Evolutionary conservation across 2,113 vertebrate species (phyloP).

Genomic region (Microtus oregoni): DNA sequence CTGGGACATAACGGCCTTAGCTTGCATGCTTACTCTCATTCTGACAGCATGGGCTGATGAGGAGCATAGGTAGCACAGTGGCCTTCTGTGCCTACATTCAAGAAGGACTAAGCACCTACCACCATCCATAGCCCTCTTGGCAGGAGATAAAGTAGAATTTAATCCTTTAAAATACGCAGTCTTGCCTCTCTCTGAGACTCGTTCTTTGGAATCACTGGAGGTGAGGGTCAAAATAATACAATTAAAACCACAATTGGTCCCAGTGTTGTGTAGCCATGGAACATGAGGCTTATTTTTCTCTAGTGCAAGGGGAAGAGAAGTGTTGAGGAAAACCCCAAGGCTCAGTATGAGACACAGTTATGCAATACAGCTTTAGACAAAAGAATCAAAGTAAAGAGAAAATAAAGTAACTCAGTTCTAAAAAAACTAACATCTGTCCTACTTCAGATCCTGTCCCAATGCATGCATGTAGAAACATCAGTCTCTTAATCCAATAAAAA

Average conservation of each 20-base stretch:
- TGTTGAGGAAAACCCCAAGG: neutral
- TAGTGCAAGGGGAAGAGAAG: neutral
- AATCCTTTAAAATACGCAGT: neutral
- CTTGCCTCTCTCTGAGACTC: neutral
- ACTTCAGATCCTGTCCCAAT: slow-evolving; percentile 13
- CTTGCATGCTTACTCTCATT: neutral
- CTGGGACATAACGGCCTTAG: neutral
- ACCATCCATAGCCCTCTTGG: neutral
- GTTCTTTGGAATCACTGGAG: neutral
- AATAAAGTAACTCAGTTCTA: neutral
- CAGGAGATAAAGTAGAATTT: neutral
- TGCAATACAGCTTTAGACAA: neutral
- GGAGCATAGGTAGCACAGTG: accelerated
- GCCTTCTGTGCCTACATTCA: neutral
- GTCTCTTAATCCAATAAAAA: neutral
- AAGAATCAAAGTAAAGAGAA: slow-evolving; percentile 23
- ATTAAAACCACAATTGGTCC: neutral
- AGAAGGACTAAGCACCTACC: neutral
- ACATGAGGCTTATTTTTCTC: neutral
- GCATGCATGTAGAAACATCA: slow-evolving; percentile 47
- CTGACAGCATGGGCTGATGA: neutral
- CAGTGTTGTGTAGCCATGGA: neutral
- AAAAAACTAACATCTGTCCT: slow-evolving; percentile 29
- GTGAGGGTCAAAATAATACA: neutral
- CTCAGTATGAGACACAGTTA: slow-evolving; percentile 3